phyloP scores from a whole-genome alignment of 2,888 invertebrate species.

The Clanis bilineata region DNA sequence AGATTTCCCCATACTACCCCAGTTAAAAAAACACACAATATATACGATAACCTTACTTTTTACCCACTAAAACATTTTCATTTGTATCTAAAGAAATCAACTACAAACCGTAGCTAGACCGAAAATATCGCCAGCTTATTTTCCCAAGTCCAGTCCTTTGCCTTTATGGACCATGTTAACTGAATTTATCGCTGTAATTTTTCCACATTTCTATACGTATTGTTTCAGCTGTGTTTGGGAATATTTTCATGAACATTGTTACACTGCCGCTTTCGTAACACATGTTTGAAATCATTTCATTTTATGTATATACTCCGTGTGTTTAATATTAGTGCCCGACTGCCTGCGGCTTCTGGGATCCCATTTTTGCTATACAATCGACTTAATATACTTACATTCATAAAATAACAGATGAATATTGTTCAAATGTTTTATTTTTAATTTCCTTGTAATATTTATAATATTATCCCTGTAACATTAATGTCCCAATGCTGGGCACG shows the following conservation, averaged over 20 bases:
- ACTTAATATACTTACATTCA: not conserved
- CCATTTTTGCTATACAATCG: not conserved
- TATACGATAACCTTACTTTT: slow-evolving; percentile 31
- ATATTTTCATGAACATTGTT: slow-evolving; percentile 52
- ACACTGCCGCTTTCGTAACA: slow-evolving; percentile 41
- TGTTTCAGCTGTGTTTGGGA: slow-evolving; percentile 41
- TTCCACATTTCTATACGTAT: slow-evolving; percentile 46
- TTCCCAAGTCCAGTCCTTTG: slow-evolving; percentile 41
- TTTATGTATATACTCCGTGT: slow-evolving; percentile 36
- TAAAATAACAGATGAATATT: not conserved
- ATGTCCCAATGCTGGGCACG: no score
- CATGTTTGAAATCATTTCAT: slow-evolving; percentile 43
- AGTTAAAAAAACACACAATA: no score
- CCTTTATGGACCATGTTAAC: slow-evolving; percentile 52
- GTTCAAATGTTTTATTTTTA: not conserved
- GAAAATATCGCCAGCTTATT: slow-evolving; percentile 36
- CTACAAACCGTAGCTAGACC: slow-evolving; percentile 18
- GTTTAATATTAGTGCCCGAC: slow-evolving; percentile 4
- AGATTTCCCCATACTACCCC: no score
- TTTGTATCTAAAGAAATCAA: slow-evolving; percentile 14
- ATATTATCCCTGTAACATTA: no score
- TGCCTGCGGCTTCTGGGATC: not conserved
- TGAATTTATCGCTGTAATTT: slow-evolving; percentile 57
- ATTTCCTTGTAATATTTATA: not conserved
- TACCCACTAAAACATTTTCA: slow-evolving; percentile 25